A percentile compares a stretch with the other conserved stretches of the same genome.
Conservation (phyloP, 2,113 vertebrate species). For the Lepisosteus osseus region DNA sequence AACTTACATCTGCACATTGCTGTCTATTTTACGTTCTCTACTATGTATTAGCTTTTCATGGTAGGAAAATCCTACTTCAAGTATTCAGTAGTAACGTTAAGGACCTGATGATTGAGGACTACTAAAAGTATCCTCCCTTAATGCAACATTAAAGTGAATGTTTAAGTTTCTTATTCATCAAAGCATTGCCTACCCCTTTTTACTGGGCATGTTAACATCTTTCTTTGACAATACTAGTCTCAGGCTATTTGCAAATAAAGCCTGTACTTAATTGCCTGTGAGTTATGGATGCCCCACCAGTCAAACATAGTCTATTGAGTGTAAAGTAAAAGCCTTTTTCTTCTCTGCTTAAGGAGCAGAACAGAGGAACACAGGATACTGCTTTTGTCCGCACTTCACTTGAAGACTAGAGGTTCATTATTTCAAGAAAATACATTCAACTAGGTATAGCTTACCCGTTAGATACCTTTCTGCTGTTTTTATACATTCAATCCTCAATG, state of each 20-base stretch:
- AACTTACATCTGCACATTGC: constrained; percentile 28
- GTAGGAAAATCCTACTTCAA: constrained; percentile 70
- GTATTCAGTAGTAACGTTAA: constrained; percentile 70
- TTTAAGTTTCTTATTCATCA: constrained; percentile 4
- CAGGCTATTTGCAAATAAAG: background rate
- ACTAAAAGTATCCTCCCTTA: constrained; percentile 37
- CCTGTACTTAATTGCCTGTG: too few relatives aligned
- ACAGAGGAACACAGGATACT: too few relatives aligned
- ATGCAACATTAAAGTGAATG: constrained; percentile 48
- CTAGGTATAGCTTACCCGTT: too few relatives aligned
- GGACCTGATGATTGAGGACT: constrained; percentile 63
- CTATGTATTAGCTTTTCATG: constrained; percentile 41
- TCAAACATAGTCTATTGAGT: too few relatives aligned
- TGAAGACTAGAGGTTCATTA: too few relatives aligned
- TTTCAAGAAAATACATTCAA: too few relatives aligned
- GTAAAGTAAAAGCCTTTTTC: too few relatives aligned
- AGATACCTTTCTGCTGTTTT: background rate
- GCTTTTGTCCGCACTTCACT: too few relatives aligned
- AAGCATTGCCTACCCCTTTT: constrained; percentile 6
- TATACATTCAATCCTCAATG: constrained; percentile 5
- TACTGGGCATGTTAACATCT: background rate
- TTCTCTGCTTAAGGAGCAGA: too few relatives aligned
- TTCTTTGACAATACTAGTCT: constrained; percentile 4
- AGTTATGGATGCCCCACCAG: background rate
- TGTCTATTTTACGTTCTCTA: constrained; percentile 37